Conservation (phyloP, 2,888 invertebrate species). For the Plebejus melissa region DNA sequence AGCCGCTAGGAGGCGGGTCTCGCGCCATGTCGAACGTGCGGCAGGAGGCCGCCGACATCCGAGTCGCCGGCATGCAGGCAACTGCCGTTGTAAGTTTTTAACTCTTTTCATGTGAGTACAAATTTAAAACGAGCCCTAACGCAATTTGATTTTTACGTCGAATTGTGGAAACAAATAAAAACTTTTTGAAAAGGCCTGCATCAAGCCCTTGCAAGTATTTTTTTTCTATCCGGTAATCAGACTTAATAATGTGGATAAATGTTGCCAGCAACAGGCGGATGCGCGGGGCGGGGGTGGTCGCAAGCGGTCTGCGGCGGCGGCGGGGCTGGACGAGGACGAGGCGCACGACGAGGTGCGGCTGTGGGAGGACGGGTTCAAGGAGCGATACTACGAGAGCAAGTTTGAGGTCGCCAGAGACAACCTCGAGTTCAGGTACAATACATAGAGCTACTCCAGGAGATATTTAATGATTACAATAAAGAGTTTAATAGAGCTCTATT, state of each 20-base stretch:
- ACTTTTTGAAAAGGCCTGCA: too few species aligned
- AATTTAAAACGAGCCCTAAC: too few species aligned
- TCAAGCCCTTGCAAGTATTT: too few species aligned
- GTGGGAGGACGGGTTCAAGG: constrained; percentile 99
- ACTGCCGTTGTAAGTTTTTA: constrained; percentile 48
- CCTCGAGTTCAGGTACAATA: constrained; percentile 85
- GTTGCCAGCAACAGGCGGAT: constrained; percentile 43
- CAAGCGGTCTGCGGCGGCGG: constrained; percentile 74
- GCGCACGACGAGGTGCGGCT: constrained; percentile 92
- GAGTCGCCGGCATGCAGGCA: constrained; percentile 80
- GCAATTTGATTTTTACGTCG: too few species aligned
- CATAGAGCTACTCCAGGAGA: too few species aligned
- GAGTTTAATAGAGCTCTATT: too few species aligned
- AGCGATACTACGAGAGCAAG: constrained; percentile 97
- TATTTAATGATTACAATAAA: too few species aligned
- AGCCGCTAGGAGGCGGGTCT: constrained; percentile 79
- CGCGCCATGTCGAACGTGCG: constrained; percentile 83
- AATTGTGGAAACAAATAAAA: too few species aligned
- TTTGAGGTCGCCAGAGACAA: constrained; percentile 89
- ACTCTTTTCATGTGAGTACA: too few species aligned
- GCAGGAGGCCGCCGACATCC: constrained; percentile 86
- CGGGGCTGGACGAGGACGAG: constrained; percentile 83
- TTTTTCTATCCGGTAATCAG: too few species aligned
- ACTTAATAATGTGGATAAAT: too few species aligned
- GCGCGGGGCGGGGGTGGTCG: constrained; percentile 61